phyloP scores from a whole-genome alignment of 2,797 vertebrate genomes.

The Rhincodon typus region DNA sequence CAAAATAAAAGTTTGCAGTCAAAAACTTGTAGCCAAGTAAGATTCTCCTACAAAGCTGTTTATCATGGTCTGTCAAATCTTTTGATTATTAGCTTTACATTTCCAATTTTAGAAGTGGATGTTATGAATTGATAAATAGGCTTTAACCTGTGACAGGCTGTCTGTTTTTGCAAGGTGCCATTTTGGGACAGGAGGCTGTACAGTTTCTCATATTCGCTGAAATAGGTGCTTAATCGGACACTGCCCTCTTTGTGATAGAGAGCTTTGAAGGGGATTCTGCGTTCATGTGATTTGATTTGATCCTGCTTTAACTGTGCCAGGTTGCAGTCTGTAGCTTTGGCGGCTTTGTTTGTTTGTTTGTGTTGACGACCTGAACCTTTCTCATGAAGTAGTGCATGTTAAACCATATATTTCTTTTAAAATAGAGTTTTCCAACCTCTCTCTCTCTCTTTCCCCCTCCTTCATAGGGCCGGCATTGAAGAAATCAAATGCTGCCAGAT shows the following conservation, averaged over 20 bases:
- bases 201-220: not conserved
- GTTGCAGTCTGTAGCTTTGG: not conserved
- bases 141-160: not conserved
- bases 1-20: not conserved
- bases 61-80: not conserved
- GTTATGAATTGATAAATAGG: not conserved
- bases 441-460: not conserved
- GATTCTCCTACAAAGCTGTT: not conserved
- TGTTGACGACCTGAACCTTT: not conserved
- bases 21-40: not conserved
- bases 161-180: not conserved
- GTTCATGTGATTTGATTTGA: conserved; percentile 15
- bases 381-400: not conserved
- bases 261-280: not conserved
- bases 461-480: not conserved
- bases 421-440: not conserved
- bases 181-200: not conserved
- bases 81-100: not conserved
- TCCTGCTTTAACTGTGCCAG: conserved; percentile 4
- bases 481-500: not conserved
- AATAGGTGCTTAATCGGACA: not conserved
- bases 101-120: not conserved
- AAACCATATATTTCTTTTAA: not conserved
- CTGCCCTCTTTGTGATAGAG: not conserved
- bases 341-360: not conserved